phyloP scores from a whole-genome alignment of 53 echinoderm and acorn worm genomes.

The Crossaster papposus region DNA sequence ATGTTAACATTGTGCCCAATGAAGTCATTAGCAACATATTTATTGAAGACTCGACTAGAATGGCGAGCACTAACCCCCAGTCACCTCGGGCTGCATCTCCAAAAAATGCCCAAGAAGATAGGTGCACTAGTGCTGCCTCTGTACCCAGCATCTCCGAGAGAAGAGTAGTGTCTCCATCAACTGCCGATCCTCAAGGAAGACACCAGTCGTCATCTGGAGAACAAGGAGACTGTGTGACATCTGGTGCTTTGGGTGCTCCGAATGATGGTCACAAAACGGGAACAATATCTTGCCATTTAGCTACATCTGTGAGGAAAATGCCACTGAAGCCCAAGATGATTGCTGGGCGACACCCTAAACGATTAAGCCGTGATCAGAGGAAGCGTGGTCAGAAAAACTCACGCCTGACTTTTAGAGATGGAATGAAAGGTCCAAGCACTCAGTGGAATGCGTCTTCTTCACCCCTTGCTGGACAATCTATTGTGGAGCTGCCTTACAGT shows the following conservation, averaged over 20 bases:
- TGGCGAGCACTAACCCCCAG: not conserved
- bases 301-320: not conserved
- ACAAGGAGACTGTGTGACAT: not conserved
- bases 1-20: not conserved
- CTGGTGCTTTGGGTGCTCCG: not conserved
- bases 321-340: not conserved
- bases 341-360: not conserved
- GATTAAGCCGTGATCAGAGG: not conserved
- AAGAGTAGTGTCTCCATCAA: not conserved
- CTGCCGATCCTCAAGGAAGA: not conserved
- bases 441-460: slow-evolving; percentile 6
- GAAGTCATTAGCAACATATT: not conserved
- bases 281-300: not conserved
- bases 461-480: not conserved
- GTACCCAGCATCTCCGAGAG: not conserved
- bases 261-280: not conserved
- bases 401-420: not conserved
- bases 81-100: not conserved
- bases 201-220: not conserved
- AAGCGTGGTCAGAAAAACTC: not conserved
- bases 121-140: not conserved
- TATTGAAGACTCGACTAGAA: not conserved
- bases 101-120: not conserved
- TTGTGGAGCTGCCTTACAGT: not conserved
- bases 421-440: not conserved